A percentile compares a stretch with the other conserved stretches of the same genome.
phyloP scores from a whole-genome alignment of 2,797 vertebrate species.

The Prunella strophiata region DNA sequence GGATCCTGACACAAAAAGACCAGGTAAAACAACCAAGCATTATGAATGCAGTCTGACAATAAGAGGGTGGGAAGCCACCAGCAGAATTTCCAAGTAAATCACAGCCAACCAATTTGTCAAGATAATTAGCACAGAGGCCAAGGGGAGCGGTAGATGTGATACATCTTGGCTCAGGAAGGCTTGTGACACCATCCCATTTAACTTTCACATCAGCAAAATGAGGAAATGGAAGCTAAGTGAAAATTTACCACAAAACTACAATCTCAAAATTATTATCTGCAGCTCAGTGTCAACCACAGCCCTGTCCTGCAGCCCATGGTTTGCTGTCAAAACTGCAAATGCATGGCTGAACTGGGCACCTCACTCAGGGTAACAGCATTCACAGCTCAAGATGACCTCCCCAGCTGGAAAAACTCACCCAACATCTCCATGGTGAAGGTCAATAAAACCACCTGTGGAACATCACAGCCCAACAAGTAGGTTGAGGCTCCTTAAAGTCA shows the following conservation, averaged over 20 bases:
- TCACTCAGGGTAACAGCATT: background rate
- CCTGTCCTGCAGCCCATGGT: background rate
- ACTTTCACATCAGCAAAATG: background rate
- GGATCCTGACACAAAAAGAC: background rate
- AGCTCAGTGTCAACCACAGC: background rate
- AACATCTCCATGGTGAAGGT: background rate
- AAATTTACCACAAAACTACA: background rate
- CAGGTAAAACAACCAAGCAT: background rate
- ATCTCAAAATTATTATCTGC: background rate
- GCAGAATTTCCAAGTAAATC: constrained; percentile 4
- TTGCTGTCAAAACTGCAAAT: background rate
- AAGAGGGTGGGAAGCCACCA: background rate
- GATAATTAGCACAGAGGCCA: constrained; percentile 3
- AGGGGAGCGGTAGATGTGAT: constrained; percentile 2
- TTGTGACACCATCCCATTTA: constrained; percentile 11
- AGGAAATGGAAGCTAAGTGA: background rate
- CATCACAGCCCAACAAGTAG: background rate
- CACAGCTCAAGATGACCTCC: background rate
- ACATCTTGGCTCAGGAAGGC: constrained; percentile 5
- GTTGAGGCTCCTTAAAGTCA: background rate
- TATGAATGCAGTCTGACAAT: rapidly evolving
- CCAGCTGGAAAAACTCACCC: background rate
- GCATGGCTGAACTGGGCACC: background rate
- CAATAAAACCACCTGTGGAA: background rate
- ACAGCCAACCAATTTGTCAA: background rate